Percentiles rank a stretch among this genome's conserved stretches.
These are phyloP conservation scores for Scalopus aquaticus DNA, from an alignment of 2,113 vertebrate species.

Conservation along the genomic window DNA sequence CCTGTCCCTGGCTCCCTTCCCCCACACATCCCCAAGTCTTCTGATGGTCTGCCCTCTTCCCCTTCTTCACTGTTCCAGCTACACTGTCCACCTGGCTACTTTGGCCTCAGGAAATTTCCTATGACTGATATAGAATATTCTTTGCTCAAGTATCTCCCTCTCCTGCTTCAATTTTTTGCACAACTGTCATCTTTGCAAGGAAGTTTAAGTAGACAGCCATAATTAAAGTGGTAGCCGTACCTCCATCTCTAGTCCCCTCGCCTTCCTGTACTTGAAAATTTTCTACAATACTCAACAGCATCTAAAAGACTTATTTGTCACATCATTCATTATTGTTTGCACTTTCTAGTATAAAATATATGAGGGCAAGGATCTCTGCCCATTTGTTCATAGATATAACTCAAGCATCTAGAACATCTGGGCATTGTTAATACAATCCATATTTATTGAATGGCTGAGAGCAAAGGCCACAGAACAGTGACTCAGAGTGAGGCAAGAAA, in stretches of 20 bases:
- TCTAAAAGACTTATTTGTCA: background rate
- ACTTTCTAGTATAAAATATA: background rate
- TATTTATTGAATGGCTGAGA: background rate
- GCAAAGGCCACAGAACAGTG: background rate
- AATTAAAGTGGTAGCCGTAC: background rate
- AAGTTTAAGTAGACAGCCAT: background rate
- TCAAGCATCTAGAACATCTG: background rate
- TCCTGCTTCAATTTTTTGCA: background rate
- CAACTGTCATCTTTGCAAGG: background rate
- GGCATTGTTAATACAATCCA: background rate
- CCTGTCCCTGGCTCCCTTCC: background rate
- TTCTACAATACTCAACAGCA: background rate
- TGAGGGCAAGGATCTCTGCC: background rate
- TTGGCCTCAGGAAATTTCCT: background rate
- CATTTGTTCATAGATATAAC: background rate
- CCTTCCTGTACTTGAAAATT: background rate
- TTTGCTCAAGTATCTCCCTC: background rate
- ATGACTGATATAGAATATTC: background rate
- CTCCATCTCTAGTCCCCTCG: background rate
- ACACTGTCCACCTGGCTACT: background rate
- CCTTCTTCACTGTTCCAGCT: background rate
- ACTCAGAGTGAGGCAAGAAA: fast-evolving
- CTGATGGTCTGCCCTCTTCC: background rate
- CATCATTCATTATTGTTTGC: background rate
- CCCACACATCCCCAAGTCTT: background rate